These are phyloP conservation scores for Nebria brevicollis DNA, from an alignment of 2,888 invertebrate species.

Conservation along the genomic window DNA sequence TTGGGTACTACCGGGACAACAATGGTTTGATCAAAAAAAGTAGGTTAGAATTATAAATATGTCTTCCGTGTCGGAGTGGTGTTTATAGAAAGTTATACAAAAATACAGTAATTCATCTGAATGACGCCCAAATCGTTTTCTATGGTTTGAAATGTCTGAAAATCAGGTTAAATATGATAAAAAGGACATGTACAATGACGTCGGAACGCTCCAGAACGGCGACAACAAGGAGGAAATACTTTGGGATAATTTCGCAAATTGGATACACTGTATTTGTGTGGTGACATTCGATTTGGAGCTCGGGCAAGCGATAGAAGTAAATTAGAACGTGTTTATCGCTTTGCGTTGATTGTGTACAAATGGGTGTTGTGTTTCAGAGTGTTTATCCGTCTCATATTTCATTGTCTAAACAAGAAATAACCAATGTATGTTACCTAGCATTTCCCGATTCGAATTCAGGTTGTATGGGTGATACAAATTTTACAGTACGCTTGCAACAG, in stretches of 20 bases:
- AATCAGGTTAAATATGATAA: constrained; percentile 28
- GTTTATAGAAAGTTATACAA: constrained; percentile 41
- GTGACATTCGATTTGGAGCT: constrained; percentile 99
- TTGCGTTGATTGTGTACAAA: constrained; percentile 16
- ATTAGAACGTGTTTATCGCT: constrained; percentile 11
- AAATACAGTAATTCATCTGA: neutral
- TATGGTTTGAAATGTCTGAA: constrained; percentile 36
- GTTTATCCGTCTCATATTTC: constrained; percentile 84
- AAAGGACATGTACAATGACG: constrained; percentile 40
- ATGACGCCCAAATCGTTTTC: neutral
- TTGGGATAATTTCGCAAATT: constrained; percentile 77
- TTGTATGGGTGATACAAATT: constrained; percentile 98
- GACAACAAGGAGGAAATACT: constrained; percentile 45
- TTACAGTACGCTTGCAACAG: constrained; percentile 90
- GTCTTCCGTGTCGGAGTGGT: constrained; percentile 40
- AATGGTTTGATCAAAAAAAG: constrained; percentile 9
- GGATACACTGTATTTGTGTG: constrained; percentile 97
- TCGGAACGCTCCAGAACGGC: constrained; percentile 43
- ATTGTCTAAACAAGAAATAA: constrained; percentile 85
- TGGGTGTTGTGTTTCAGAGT: constrained; percentile 65
- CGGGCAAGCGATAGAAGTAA: constrained; percentile 96
- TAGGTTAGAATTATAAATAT: constrained; percentile 45
- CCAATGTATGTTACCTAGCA: constrained; percentile 96
- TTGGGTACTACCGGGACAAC: neutral
- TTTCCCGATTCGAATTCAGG: constrained; percentile 99